Percentiles rank a stretch among this genome's conserved stretches.
Conservation (phyloP, 2,113 vertebrate genomes). For the Cranoglanis bouderius region DNA sequence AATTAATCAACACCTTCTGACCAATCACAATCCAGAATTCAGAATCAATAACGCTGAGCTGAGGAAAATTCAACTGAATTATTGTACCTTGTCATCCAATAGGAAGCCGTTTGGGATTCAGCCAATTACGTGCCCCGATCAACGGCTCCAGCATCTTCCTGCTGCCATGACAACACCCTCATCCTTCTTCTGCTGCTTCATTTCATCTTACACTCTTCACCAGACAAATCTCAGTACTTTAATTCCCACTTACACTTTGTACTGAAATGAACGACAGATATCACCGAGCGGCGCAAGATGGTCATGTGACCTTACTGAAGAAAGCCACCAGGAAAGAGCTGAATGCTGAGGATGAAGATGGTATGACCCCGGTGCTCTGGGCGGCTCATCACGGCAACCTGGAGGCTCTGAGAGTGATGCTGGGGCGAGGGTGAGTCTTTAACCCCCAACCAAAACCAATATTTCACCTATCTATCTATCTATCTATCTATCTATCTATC, state of each 20-base stretch:
- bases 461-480: background rate
- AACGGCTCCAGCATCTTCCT: background rate
- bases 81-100: background rate
- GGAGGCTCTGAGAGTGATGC: slow-evolving; percentile 86
- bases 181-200: background rate
- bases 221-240: background rate
- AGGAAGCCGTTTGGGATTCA: background rate
- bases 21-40: background rate
- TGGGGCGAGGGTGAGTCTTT: slow-evolving; percentile 85
- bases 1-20: background rate
- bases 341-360: slow-evolving; percentile 89
- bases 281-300: slow-evolving; percentile 91
- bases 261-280: slow-evolving; percentile 87
- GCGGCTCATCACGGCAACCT: slow-evolving; percentile 90
- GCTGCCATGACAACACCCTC: background rate
- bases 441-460: background rate
- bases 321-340: slow-evolving; percentile 90
- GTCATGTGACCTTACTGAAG: slow-evolving; percentile 85
- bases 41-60: background rate
- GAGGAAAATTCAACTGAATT: background rate
- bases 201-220: background rate
- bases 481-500: background rate
- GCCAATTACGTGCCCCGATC: background rate
- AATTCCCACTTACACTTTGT: background rate
- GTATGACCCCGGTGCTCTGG: slow-evolving; percentile 95